A percentile compares a stretch with the other conserved stretches of the same genome.
Evolutionary conservation across 2,113 vertebrate genomes (phyloP).

Genomic region (Porphyrio hochstetteri): DNA sequence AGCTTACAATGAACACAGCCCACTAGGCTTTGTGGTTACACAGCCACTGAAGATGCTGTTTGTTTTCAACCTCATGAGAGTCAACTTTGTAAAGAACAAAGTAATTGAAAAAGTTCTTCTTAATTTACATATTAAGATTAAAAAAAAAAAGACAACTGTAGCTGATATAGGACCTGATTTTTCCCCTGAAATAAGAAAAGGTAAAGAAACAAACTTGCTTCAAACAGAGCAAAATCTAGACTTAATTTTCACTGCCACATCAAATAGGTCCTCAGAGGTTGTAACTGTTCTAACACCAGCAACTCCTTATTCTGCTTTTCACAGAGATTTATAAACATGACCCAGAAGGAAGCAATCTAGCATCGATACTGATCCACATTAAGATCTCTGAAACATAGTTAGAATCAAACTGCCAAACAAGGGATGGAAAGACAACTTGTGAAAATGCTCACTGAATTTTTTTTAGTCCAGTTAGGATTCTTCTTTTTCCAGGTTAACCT

Average conservation of each 20-base stretch:
- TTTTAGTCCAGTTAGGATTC: not conserved
- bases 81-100: not conserved
- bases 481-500: not conserved
- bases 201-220: not conserved
- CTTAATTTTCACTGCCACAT: not conserved
- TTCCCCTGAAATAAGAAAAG: not conserved
- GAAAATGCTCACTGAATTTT: not conserved
- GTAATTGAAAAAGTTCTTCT: not conserved
- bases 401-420: not conserved
- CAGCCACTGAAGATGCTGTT: not conserved
- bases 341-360: not conserved
- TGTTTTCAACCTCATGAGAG: not conserved
- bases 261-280: not conserved
- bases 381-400: not conserved
- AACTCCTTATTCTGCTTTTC: not conserved
- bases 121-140: not conserved
- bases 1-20: not conserved
- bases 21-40: not conserved
- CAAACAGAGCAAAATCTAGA: not conserved
- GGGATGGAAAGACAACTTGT: not conserved
- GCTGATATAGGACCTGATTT: not conserved
- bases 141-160: not conserved
- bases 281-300: not conserved
- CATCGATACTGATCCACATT: not conserved
- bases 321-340: not conserved